phyloP scores from a whole-genome alignment of 2,113 vertebrate species.

The Megaceryle torquata region DNA sequence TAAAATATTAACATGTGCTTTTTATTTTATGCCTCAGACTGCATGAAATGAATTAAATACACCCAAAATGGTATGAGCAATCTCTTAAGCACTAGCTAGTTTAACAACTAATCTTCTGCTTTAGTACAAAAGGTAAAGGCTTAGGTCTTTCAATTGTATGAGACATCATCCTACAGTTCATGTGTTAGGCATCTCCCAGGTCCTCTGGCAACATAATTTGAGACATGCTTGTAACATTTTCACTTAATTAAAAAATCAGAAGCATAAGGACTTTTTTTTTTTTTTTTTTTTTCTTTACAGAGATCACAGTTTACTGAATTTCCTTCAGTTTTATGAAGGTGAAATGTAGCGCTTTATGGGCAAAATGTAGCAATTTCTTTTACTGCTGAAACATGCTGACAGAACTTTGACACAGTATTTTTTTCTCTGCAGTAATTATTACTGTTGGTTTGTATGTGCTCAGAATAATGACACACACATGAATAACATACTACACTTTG shows the following conservation, averaged over 20 bases:
- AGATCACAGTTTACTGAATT: constrained; percentile 3
- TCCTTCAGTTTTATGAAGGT: constrained; percentile 2
- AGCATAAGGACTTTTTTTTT: neutral
- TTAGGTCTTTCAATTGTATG: neutral
- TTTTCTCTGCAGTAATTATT: neutral
- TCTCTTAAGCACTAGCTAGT: neutral
- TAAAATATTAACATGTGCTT: constrained; percentile 44
- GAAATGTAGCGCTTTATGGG: neutral
- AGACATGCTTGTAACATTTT: neutral
- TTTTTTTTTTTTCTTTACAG: neutral
- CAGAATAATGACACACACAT: constrained; percentile 30
- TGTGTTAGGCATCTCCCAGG: neutral
- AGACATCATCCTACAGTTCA: neutral
- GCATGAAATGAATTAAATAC: constrained; percentile 18
- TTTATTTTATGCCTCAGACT: constrained; percentile 41
- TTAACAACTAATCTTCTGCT: neutral
- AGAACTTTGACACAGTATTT: constrained; percentile 17
- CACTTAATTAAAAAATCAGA: neutral
- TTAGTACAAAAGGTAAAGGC: constrained; percentile 3
- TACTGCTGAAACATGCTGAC: constrained; percentile 32
- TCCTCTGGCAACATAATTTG: neutral
- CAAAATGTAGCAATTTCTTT: neutral
- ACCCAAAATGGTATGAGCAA: constrained; percentile 36
- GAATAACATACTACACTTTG: constrained; percentile 26
- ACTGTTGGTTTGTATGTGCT: neutral